Base-by-base conservation (phyloP, 1,140 invertebrate species). In the Platorchestia sp. region DNA sequence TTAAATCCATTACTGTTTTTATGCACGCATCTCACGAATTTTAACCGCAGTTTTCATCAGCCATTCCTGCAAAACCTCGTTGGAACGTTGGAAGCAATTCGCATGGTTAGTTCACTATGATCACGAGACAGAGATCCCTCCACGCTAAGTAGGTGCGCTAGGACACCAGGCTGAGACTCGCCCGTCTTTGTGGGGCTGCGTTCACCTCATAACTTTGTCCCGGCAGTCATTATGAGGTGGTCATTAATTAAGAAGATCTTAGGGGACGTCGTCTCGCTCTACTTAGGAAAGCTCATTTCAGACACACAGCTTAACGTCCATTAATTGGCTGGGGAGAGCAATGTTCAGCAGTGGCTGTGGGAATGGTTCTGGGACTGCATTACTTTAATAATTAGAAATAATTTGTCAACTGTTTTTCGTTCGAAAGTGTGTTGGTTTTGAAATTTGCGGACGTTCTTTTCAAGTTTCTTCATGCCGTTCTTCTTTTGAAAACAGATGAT, bases 221-320 rank as follows among this genome's bases (percentile, higher is more conserved):
- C 44, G 3, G 40, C 36, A 93, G 91, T 45, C 91, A 93, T 93
- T 93, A 93, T 45, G 45, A 93, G 45, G 45, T 44, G 41, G 91
- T 47, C 91, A 93, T 93, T 93, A 93, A 93, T 93, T 93, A 93
- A 45, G 43, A n/a, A 44, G 43, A 47, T 93, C 91, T 93, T 45
- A 93, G 45, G 91, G 45, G 45, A 45, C 91, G 91, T 47, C 91
- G 45, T 45, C 91, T 44, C 45, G 43, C 45, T 42, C 43, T 93
- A 45, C 43, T 93, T 93, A 45, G 45, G 87, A 45, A 47, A 93
- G 43, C 91, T 93, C 91, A 93, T 93, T 93, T 93, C 43, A 10
- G 43, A 45, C 91, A 44, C 91, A 47, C 43, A 93, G 45, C 91
- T 93, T 93, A 93, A 44, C 91, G 40, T 93, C 44, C 91, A 93